A percentile compares a stretch with the other conserved stretches of the same genome.
Evolutionary conservation across 2,888 invertebrate species (phyloP).

Genomic region (Lamellibrachia columna): DNA sequence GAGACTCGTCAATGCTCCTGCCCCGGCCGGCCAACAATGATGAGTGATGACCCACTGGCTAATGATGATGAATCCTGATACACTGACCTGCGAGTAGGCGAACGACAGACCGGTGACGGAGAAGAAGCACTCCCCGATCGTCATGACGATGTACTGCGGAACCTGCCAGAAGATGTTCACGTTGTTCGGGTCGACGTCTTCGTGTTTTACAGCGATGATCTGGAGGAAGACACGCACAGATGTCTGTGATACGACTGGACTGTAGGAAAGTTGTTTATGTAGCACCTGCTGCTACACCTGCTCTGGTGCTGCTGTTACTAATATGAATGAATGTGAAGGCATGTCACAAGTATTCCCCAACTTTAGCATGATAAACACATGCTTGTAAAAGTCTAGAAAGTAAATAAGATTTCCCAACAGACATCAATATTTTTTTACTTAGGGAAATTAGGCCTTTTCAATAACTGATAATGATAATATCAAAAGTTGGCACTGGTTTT

Average conservation of each 20-base stretch:
- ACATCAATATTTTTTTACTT: no score
- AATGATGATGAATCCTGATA: not conserved
- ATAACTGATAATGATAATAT: no score
- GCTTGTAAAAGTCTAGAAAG: no score
- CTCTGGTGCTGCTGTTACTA: not conserved
- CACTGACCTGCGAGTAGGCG: slow-evolving; percentile 43
- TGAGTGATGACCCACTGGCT: no score
- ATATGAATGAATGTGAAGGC: no score
- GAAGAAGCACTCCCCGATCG: slow-evolving; percentile 45
- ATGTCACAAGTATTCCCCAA: no score
- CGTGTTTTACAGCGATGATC: slow-evolving; percentile 27
- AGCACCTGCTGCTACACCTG: not conserved
- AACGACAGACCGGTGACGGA: slow-evolving; percentile 45
- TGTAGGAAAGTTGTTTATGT: not conserved
- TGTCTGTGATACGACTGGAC: not conserved
- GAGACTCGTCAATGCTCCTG: no score
- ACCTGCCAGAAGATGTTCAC: slow-evolving; percentile 43
- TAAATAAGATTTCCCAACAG: no score
- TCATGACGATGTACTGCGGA: slow-evolving; percentile 46
- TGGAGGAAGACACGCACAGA: not conserved
- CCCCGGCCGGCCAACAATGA: no score
- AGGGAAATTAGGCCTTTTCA: no score
- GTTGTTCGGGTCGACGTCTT: slow-evolving; percentile 37
- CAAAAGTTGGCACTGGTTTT: no score
- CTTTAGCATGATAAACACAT: no score